These are phyloP conservation scores for Cettia cetti DNA, from an alignment of 2,113 vertebrate species.

Conservation along the genomic window DNA sequence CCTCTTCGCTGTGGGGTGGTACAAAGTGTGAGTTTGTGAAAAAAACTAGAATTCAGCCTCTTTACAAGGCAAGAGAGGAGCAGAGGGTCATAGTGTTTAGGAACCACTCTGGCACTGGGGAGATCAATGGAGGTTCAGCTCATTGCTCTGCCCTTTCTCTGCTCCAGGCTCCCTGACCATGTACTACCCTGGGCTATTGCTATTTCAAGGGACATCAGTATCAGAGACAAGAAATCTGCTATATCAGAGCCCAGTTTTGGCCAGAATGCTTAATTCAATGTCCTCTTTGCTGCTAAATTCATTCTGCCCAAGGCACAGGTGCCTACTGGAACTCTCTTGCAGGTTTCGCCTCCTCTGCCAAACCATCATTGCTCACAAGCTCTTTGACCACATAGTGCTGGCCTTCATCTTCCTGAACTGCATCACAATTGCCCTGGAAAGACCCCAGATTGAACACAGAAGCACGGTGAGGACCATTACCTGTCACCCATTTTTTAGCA, in stretches of 20 bases:
- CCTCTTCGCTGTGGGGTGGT: not conserved
- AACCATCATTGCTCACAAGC: slow-evolving; percentile 93
- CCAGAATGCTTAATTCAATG: not conserved
- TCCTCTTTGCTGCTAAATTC: not conserved
- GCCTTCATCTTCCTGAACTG: slow-evolving; percentile 99
- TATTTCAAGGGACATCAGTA: not conserved
- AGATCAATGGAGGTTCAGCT: not conserved
- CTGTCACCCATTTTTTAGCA: not conserved
- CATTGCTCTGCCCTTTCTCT: not conserved
- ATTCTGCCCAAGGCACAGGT: not conserved
- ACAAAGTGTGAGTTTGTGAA: not conserved
- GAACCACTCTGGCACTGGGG: not conserved
- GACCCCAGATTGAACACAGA: slow-evolving; percentile 94
- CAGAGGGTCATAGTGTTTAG: not conserved
- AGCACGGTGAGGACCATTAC: slow-evolving; percentile 83
- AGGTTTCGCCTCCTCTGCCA: slow-evolving; percentile 95
- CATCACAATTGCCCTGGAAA: slow-evolving; percentile 96
- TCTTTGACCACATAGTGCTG: slow-evolving; percentile 95
- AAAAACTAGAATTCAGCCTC: not conserved
- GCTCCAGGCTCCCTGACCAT: not conserved
- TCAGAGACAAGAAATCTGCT: not conserved
- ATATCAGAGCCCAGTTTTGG: not conserved
- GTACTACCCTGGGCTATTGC: not conserved
- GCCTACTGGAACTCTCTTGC: slow-evolving; percentile 1
- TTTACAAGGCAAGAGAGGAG: not conserved